Base-by-base conservation (phyloP, 2,888 invertebrate species). In the Gymnosoma rotundatum region DNA sequence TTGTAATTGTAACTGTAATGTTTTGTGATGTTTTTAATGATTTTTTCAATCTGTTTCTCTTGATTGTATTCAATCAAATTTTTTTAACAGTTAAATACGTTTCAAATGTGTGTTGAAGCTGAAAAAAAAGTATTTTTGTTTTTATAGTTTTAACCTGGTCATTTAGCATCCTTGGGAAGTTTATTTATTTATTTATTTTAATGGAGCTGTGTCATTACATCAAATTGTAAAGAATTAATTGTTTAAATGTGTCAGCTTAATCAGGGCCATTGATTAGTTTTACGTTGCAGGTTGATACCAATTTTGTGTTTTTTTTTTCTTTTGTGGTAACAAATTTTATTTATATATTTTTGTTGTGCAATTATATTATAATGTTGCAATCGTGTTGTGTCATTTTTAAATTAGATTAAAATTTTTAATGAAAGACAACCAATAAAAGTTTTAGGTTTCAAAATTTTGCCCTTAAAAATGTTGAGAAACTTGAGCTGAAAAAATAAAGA, bases 1-100 rank as follows among this genome's bases (percentile, higher is more conserved):
- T 54, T 70, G 58, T 58, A 66, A 61, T 42, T 72, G 63, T 58
- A 66, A 61, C 25, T 72, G 63, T 61, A 42, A 25, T 54, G n/a
- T 56, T 64, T 52, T 45, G 1, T 66, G 8, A n/a, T 54, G 45
- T 36, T 32, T 45, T 54, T 12, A 52, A 25, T 54, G 21, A 8
- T 32, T 25, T 58, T 56, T 36, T 50, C 18, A 66, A 21, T 38
- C 9, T 54, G 38, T 21, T n/a, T 52, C 21, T 38, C 38, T 8
- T 38, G 36, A 54, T 38, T 0, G n/a, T 1, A 56, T 16, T 9
- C 38, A 50, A 61, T 38, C 18, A 16, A 8, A 20, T 52, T 18
- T 52, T 52, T 14, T n/a, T n/a, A 16, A 14, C 7, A 7, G 4
- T 42, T 8, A 42, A 14, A 60, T 32, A 45, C 48, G 12, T 42